Evolutionary conservation across 2,888 invertebrate species (phyloP).

Genomic region (Choreutis nemorana): DNA sequence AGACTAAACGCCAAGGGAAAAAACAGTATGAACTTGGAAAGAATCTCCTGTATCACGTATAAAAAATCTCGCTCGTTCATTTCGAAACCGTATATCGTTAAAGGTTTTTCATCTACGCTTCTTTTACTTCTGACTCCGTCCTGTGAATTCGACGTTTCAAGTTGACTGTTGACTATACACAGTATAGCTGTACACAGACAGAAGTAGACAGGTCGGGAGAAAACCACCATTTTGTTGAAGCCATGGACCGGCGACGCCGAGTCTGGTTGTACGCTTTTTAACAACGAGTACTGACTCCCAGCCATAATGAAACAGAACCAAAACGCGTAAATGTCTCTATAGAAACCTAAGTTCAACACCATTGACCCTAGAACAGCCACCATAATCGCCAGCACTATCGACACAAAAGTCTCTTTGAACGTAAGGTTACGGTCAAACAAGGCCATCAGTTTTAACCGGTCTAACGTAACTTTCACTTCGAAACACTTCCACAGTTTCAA

Average conservation of each 20-base stretch:
- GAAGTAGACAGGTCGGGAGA: constrained; percentile 94
- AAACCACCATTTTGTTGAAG: constrained; percentile 93
- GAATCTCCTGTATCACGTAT: constrained; percentile 72
- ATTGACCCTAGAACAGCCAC: constrained; percentile 88
- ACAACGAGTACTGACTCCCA: constrained; percentile 94
- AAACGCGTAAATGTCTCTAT: constrained; percentile 91
- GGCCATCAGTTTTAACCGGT: constrained; percentile 90
- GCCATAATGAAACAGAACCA: constrained; percentile 98
- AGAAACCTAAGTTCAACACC: constrained; percentile 84
- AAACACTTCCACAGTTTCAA: constrained; percentile 72
- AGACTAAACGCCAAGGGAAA: constrained; percentile 95
- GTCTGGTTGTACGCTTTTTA: constrained; percentile 99
- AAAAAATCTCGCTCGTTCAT: constrained; percentile 68
- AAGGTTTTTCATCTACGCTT: constrained; percentile 31
- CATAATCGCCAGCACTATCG: constrained; percentile 81
- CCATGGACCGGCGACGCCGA: constrained; percentile 98
- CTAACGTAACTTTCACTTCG: constrained; percentile 86
- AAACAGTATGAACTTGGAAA: constrained; percentile 82
- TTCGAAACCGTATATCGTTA: constrained; percentile 54
- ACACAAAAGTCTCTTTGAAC: constrained; percentile 79
- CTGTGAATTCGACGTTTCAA: constrained; percentile 32
- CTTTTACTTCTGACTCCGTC: constrained; percentile 28
- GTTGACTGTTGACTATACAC: constrained; percentile 45
- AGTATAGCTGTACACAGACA: constrained; percentile 75
- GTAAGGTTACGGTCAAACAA: constrained; percentile 93